Conservation (phyloP, 2,797 vertebrate species). For the Paramormyrops hopkinsi region DNA sequence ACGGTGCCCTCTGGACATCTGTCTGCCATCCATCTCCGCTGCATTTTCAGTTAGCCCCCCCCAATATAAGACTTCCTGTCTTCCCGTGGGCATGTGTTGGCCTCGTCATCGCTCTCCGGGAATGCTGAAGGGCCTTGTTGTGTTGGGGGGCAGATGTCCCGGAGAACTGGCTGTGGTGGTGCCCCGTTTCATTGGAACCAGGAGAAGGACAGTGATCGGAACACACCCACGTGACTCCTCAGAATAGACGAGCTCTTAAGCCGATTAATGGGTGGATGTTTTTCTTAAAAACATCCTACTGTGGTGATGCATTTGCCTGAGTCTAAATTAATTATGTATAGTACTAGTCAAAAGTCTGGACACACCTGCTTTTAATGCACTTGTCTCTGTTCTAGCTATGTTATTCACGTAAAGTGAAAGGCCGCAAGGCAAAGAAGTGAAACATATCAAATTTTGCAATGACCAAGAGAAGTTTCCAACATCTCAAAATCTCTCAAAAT, state of each 20-base stretch:
- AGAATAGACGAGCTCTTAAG: not conserved
- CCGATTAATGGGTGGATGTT: not conserved
- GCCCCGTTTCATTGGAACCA: not conserved
- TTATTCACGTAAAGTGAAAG: not conserved
- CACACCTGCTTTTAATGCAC: not conserved
- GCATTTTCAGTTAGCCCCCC: conserved; percentile 19
- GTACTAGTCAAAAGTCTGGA: not conserved
- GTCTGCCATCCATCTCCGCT: conserved; percentile 28
- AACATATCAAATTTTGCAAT: not conserved
- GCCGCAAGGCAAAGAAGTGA: not conserved
- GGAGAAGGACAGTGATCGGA: not conserved
- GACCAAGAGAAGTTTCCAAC: not conserved
- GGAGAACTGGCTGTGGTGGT: not conserved
- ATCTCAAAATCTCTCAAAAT: not conserved
- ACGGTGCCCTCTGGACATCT: conserved; percentile 26
- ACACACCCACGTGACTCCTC: not conserved
- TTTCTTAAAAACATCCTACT: not conserved
- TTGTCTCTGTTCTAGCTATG: not conserved
- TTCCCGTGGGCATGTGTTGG: not conserved
- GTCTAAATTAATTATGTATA: not conserved
- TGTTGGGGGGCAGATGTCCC: conserved; percentile 11
- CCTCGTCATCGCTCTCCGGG: not conserved
- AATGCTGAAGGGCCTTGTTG: not conserved
- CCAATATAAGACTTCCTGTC: conserved; percentile 19
- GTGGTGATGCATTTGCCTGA: not conserved